Base-by-base conservation (phyloP, 2,113 vertebrate genomes). In the Spilogale gracilis region DNA sequence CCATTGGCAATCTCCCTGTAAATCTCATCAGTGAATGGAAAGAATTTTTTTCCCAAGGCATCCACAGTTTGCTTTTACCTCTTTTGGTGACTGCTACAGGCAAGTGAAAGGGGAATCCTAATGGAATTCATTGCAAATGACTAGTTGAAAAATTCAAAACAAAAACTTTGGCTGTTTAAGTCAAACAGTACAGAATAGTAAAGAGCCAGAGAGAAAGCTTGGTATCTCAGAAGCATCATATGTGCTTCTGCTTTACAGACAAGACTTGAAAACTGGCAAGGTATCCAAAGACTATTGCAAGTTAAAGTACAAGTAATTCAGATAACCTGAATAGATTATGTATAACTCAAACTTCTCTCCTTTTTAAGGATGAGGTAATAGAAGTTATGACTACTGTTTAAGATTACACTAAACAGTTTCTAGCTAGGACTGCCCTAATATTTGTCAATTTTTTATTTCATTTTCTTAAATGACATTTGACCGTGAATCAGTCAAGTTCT, bases 21-120 rank as follows among this genome's bases (percentile, higher is more conserved):
- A 99, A 99, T 81, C 99, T 99, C 69, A 93, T 98, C 61, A 98
- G 94, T 6, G 99, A 99, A 98, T 99, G 99, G 99, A 99, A 98
- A 21, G 99, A 99, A 86, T 99, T 99, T 98, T 99, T 99, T 95
- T 98, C 99, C 11, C 99, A 99, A 81, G 99, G 99, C 97, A 99
- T 99, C 98, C 99, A 99, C 98, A 99, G 97, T 98, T 98, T 99
- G 98, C 98, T 99, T 61, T 98, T 99, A 95, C 99, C 99, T 89
- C 98, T 99, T 97, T 98, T 99, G 92, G 98, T 99, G 95, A 99
- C 98, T 90, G 98, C 99, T 97, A 99, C 99, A 98, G 99, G 99
- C 99, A 98, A 99, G 98, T 99, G 14, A 89, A 97, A 95, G 45
- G 54, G 56, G 30, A 89, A 13, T 54, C 71, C 9, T 82, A 69